These are phyloP conservation scores for Anastatus disparis DNA, from an alignment of 1,140 invertebrate genomes.

Conservation along the genomic window DNA sequence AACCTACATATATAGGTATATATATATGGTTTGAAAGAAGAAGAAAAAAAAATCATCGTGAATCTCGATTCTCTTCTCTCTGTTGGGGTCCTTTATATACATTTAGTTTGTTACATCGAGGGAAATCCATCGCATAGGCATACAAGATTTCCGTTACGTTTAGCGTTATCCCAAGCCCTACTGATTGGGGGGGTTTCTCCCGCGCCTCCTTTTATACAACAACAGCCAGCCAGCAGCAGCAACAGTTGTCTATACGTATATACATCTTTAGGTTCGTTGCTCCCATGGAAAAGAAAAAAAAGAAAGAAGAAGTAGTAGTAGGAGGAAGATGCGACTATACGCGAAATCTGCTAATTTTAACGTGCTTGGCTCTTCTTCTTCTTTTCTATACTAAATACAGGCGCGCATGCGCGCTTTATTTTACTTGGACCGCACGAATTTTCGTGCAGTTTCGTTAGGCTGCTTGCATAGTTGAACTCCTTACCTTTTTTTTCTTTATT, in stretches of 20 bases:
- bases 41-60: no score
- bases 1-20: no score
- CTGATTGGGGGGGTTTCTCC: conserved; percentile 39
- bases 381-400: no score
- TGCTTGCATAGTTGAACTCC: no score
- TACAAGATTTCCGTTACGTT: conserved; percentile 54
- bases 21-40: no score
- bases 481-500: no score
- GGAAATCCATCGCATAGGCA: conserved; percentile 44
- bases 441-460: conserved; percentile 3
- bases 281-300: neutral
- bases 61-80: conserved; percentile 4
- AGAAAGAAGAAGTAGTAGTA: no score
- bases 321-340: no score
- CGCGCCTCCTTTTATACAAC: conserved; percentile 10
- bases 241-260: no score
- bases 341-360: conserved; percentile 9
- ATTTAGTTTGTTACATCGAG: neutral
- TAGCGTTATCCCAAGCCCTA: conserved; percentile 50
- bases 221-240: no score
- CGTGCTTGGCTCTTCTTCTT: neutral
- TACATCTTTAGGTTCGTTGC: conserved; percentile 45
- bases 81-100: neutral
- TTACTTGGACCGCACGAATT: conserved; percentile 1
- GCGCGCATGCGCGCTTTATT: neutral